Percentiles rank a stretch among this genome's conserved stretches.
Evolutionary conservation across 2,797 vertebrate genomes (phyloP).

Genomic region (Paramormyrops hopkinsi): DNA sequence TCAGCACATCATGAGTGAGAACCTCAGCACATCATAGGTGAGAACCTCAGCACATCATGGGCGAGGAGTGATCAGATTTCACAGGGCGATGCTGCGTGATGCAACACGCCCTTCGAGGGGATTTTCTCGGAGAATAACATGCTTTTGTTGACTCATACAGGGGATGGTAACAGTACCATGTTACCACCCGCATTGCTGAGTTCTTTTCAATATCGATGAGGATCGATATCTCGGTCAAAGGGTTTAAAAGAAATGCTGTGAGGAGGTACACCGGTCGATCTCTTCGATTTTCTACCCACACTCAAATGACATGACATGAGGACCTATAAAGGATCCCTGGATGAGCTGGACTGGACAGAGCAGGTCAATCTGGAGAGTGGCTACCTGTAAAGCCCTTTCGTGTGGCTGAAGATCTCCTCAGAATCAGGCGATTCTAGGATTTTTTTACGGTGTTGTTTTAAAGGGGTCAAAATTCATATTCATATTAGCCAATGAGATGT

Average conservation of each 20-base stretch:
- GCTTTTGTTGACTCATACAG: background rate
- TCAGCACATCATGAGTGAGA: background rate
- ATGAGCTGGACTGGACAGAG: background rate
- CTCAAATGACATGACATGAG: background rate
- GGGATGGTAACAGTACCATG: background rate
- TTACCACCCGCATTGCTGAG: background rate
- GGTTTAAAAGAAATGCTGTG: background rate
- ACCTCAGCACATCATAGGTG: conserved; percentile 14
- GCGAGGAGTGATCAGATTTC: background rate
- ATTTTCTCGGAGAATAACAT: background rate
- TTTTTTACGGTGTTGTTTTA: background rate
- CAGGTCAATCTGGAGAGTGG: background rate
- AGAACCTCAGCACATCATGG: background rate
- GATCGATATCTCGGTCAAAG: background rate
- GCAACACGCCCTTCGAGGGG: background rate
- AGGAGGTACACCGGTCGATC: background rate
- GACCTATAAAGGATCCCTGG: background rate
- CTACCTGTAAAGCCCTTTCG: background rate
- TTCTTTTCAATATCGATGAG: conserved; percentile 4
- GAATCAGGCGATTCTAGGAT: background rate
- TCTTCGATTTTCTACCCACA: background rate
- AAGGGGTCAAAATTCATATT: background rate
- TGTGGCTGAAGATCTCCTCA: background rate
- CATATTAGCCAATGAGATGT: background rate
- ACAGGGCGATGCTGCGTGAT: background rate